Percentiles rank a stretch among this genome's conserved stretches.
phyloP scores from a whole-genome alignment of 2,113 vertebrate genomes.

The Paramisgurnus dabryanus region DNA sequence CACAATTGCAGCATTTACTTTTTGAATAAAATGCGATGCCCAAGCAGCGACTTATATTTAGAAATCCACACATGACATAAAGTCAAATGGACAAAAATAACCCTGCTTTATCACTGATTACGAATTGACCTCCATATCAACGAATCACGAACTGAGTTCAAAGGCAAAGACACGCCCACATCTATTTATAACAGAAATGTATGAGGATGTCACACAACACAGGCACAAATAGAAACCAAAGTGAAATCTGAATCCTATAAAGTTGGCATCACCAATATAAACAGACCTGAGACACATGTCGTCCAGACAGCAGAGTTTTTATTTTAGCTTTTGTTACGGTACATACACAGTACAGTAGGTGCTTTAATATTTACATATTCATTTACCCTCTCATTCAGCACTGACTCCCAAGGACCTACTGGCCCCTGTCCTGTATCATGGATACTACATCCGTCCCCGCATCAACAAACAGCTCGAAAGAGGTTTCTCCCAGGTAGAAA shows the following conservation, averaged over 20 bases:
- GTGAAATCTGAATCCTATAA: constrained; percentile 23
- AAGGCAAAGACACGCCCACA: not conserved
- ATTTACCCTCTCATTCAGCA: constrained; percentile 61
- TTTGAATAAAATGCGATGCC: constrained; percentile 31
- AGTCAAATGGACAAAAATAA: constrained; percentile 47
- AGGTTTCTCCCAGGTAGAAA: constrained; percentile 79
- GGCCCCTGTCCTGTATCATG: constrained; percentile 83
- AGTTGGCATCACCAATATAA: not conserved
- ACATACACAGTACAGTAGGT: too few relatives aligned
- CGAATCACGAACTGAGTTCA: not conserved
- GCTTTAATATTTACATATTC: not conserved
- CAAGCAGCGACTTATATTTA: constrained; percentile 45
- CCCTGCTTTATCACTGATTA: constrained; percentile 17
- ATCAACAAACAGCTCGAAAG: constrained; percentile 76
- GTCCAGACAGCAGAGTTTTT: constrained; percentile 12
- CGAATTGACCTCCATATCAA: constrained; percentile 2
- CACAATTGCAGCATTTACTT: constrained; percentile 13
- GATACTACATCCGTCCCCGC: constrained; percentile 83
- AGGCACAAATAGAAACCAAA: constrained; percentile 38
- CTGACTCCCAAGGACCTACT: constrained; percentile 79
- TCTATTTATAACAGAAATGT: not conserved
- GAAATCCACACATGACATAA: constrained; percentile 37
- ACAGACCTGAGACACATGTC: constrained; percentile 12
- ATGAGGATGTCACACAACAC: not conserved
- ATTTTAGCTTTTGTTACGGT: constrained; percentile 18